Conservation (phyloP, 2,888 invertebrate genomes). For the Pantelozetes paolii region DNA sequence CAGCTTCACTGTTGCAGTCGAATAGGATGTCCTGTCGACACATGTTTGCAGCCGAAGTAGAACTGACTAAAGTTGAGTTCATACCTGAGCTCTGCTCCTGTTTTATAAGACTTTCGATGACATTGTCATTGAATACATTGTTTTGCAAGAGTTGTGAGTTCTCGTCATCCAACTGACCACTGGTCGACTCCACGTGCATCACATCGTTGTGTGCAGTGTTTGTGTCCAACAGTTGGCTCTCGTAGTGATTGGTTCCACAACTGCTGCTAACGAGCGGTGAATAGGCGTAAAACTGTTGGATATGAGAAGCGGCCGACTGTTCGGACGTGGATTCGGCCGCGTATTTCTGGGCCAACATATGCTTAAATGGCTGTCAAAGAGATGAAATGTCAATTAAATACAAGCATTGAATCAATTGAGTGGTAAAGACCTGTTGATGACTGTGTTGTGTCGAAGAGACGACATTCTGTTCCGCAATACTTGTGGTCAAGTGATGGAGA, state of each 20-base stretch:
- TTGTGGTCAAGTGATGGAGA: constrained; percentile 24
- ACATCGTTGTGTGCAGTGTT: constrained; percentile 19
- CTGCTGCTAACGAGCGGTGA: constrained; percentile 40
- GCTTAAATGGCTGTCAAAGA: constrained; percentile 42
- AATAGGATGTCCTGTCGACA: constrained; percentile 20
- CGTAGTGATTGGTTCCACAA: constrained; percentile 17
- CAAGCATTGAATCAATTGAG: not conserved
- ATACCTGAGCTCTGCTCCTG: constrained; percentile 15
- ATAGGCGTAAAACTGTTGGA: constrained; percentile 37
- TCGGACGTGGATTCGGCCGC: constrained; percentile 46
- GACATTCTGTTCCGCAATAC: constrained; percentile 16
- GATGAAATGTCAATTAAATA: not conserved
- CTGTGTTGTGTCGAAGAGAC: constrained; percentile 34
- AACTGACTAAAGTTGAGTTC: constrained; percentile 27
- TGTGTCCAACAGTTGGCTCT: constrained; percentile 17
- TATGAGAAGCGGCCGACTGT: constrained; percentile 6
- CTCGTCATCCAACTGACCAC: constrained; percentile 17
- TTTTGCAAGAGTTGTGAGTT: not conserved
- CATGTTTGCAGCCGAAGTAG: constrained; percentile 22
- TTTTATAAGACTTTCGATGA: constrained; percentile 25
- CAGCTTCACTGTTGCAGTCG: constrained; percentile 27
- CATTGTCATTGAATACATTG: constrained; percentile 16
- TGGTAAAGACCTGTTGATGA: constrained; percentile 26
- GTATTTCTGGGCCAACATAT: constrained; percentile 48
- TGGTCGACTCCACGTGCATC: constrained; percentile 34